These are phyloP conservation scores for Sternotherus odoratus DNA, from an alignment of 2,797 vertebrate genomes.

Conservation along the genomic window DNA sequence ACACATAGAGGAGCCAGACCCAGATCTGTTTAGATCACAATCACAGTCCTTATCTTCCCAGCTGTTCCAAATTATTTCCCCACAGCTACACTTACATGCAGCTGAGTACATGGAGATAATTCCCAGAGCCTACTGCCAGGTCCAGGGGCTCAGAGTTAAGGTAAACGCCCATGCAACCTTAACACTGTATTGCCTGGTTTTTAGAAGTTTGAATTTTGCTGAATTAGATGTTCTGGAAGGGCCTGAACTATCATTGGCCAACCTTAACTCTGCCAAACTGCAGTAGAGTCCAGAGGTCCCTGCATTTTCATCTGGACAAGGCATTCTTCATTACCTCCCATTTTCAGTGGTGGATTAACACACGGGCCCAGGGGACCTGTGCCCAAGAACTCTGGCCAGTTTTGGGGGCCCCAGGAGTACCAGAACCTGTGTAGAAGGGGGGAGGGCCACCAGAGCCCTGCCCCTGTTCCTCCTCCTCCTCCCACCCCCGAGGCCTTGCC, in stretches of 20 bases:
- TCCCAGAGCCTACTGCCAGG: neutral
- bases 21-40: too few species aligned
- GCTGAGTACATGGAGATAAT: neutral
- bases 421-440: too few species aligned
- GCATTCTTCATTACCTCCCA: neutral
- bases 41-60: too few species aligned
- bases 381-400: too few species aligned
- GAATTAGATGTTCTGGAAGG: neutral
- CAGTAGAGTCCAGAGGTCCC: neutral
- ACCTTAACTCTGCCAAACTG: neutral
- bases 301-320: rapidly evolving
- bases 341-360: too few species aligned
- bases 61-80: too few species aligned
- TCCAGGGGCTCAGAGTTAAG: neutral
- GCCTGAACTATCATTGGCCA: neutral
- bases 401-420: too few species aligned
- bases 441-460: too few species aligned
- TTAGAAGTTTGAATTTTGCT: neutral
- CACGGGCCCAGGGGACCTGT: too few species aligned
- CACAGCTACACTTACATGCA: neutral
- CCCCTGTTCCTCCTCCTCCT: too few species aligned
- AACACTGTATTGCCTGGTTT: neutral
- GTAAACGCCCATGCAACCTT: neutral
- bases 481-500: too few species aligned
- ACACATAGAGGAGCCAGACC: too few species aligned